Percentiles rank a stretch among this genome's conserved stretches.
phyloP scores from a whole-genome alignment of 2,888 invertebrate genomes.

The Acholoe squamosa region DNA sequence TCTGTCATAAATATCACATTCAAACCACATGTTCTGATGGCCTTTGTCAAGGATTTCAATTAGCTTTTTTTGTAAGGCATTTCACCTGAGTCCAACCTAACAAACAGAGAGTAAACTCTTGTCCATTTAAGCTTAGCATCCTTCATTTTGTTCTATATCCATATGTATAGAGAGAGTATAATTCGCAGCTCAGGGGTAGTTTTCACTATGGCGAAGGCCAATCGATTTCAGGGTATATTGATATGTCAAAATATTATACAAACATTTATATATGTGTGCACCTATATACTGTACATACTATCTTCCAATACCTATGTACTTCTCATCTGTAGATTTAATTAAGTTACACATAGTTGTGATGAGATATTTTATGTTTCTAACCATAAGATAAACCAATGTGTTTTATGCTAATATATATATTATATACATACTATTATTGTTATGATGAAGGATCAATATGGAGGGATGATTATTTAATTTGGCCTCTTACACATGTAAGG shows the following conservation, averaged over 20 bases:
- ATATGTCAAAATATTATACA: neutral
- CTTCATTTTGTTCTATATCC: neutral
- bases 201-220: constrained; percentile 28
- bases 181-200: constrained; percentile 47
- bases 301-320: neutral
- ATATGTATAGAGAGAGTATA: neutral
- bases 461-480: constrained; percentile 24
- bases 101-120: no score
- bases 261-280: neutral
- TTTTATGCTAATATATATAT: constrained; percentile 48
- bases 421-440: constrained; percentile 37
- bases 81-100: no score
- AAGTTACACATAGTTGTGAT: neutral
- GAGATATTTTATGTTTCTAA: constrained; percentile 4
- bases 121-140: neutral
- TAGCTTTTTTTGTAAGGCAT: no score
- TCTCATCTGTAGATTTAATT: constrained; percentile 1
- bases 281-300: neutral
- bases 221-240: constrained; percentile 42
- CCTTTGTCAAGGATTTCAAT: no score
- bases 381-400: constrained; percentile 8
- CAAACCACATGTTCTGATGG: no score
- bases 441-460: neutral
- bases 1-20: no score
- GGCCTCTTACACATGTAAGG: neutral